A percentile compares a stretch with the other conserved stretches of the same genome.
Evolutionary conservation across 2,113 vertebrate species (phyloP).

Genomic region (Chloebia gouldiae): DNA sequence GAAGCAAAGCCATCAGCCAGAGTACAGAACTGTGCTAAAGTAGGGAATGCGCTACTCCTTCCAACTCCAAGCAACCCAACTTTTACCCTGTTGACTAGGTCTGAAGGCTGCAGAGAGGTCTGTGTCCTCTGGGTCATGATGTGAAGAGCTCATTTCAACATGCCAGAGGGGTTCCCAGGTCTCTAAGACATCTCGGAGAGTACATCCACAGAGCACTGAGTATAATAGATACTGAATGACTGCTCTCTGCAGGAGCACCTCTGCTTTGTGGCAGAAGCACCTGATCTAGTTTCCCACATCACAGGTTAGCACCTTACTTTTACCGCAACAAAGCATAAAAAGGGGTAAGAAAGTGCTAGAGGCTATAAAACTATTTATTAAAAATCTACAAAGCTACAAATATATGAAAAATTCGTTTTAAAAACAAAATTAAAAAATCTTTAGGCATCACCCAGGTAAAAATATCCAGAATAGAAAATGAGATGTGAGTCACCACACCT

Average conservation of each 20-base stretch:
- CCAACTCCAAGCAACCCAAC: background rate
- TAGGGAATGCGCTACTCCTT: background rate
- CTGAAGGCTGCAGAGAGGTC: background rate
- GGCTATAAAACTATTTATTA: background rate
- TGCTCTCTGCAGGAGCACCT: background rate
- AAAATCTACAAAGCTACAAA: background rate
- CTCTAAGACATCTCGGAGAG: background rate
- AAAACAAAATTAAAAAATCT: background rate
- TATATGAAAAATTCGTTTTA: background rate
- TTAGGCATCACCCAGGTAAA: background rate
- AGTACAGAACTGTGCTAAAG: fast-evolving
- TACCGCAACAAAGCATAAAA: background rate
- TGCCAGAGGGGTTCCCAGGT: background rate
- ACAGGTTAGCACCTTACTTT: background rate
- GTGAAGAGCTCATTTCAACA: background rate
- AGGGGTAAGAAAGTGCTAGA: background rate
- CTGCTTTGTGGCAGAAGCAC: background rate
- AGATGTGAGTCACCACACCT: background rate
- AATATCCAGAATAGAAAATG: background rate
- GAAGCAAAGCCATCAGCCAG: background rate
- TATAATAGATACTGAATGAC: background rate
- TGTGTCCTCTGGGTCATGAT: background rate
- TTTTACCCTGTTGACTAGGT: background rate
- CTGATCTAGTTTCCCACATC: background rate
- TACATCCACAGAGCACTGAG: background rate